Percentiles rank a stretch among this genome's conserved stretches.
Evolutionary conservation across 1,140 invertebrate genomes (phyloP).

Genomic region (Psix sp.): DNA sequence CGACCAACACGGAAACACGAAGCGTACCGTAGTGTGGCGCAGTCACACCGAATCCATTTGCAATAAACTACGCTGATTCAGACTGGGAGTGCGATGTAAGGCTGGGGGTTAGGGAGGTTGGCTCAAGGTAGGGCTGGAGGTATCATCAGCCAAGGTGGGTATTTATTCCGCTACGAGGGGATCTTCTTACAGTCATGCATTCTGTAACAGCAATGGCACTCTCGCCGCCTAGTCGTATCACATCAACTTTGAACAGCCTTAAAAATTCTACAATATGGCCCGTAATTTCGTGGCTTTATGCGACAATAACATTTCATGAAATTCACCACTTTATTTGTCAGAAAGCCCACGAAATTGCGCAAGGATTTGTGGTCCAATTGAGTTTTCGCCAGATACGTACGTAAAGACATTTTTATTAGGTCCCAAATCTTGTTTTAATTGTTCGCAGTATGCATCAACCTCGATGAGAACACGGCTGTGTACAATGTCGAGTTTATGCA

Average conservation of each 20-base stretch:
- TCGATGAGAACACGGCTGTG: constrained; percentile 45
- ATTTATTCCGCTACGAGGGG: constrained; percentile 71
- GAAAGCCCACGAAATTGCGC: background rate
- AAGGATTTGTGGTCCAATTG: background rate
- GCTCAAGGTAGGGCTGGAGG: constrained; percentile 9
- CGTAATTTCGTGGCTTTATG: constrained; percentile 24
- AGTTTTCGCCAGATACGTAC: too few species aligned
- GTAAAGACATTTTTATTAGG: too few species aligned
- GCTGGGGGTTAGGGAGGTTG: constrained; percentile 11
- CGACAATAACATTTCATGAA: constrained; percentile 49
- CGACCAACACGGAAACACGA: constrained; percentile 68
- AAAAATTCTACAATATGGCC: constrained; percentile 38
- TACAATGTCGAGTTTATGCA: constrained; percentile 75
- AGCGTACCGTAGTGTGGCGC: constrained; percentile 69
- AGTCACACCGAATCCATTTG: constrained; percentile 76
- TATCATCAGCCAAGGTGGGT: constrained; percentile 68
- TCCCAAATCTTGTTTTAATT: constrained; percentile 33
- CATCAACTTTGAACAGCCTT: constrained; percentile 26
- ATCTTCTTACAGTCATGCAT: constrained; percentile 76
- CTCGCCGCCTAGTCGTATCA: constrained; percentile 39
- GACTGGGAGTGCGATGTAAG: constrained; percentile 16
- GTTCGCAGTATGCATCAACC: constrained; percentile 15
- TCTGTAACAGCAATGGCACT: constrained; percentile 73
- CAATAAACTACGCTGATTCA: constrained; percentile 77
- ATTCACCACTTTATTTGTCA: constrained; percentile 31